Conservation (phyloP, 2,113 vertebrate genomes). For the Leucosticte australis region DNA sequence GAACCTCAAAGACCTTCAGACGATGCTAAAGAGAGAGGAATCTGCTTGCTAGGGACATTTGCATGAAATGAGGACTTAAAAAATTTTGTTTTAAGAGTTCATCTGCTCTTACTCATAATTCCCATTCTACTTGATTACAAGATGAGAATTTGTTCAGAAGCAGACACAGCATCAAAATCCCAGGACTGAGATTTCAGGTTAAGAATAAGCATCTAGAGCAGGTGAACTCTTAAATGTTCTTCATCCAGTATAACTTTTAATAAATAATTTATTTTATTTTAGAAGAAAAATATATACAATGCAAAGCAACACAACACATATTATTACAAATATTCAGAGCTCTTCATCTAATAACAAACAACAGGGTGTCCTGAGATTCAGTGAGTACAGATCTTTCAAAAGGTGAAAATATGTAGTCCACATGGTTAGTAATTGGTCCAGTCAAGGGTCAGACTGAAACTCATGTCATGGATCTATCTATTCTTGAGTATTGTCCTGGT, state of each 20-base stretch:
- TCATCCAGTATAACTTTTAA: conserved; percentile 21
- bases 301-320: conserved; percentile 54
- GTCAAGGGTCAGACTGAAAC: conserved; percentile 49
- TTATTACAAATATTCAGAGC: conserved; percentile 67
- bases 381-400: conserved; percentile 60
- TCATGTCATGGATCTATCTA: conserved; percentile 69
- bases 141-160: background rate
- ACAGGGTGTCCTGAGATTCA: conserved; percentile 68
- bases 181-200: conserved; percentile 8
- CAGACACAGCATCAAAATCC: background rate
- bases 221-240: conserved; percentile 42
- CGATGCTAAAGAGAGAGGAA: conserved; percentile 22
- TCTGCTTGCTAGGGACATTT: background rate
- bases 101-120: conserved; percentile 14
- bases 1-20: conserved; percentile 36
- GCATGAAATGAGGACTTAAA: conserved; percentile 9
- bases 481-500: conserved; percentile 65
- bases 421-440: conserved; percentile 45
- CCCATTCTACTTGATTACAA: background rate
- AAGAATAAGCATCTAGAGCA: conserved; percentile 2
- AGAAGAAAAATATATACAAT: conserved; percentile 46
- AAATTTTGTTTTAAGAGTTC: conserved; percentile 34
- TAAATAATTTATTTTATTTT: conserved; percentile 58
- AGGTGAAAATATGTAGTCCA: conserved; percentile 58
- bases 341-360: conserved; percentile 63